Conservation (phyloP, 2,113 vertebrate species). For the Acrocephalus kingi region DNA sequence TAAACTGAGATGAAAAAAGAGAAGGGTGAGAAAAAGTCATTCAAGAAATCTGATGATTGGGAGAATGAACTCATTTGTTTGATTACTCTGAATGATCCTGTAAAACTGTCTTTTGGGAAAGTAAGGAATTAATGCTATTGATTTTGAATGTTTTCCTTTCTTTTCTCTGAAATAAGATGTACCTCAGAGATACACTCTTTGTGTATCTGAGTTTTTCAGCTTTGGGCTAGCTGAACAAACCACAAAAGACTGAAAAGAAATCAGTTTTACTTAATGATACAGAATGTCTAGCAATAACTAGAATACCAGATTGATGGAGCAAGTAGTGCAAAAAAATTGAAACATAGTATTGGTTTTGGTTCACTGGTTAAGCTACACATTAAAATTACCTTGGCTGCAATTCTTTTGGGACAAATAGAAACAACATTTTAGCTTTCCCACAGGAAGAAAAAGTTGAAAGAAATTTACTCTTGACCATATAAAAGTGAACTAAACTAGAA, state of each 20-base stretch:
- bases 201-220: neutral
- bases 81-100: neutral
- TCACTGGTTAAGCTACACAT: neutral
- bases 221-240: neutral
- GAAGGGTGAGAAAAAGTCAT: neutral
- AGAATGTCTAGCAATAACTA: neutral
- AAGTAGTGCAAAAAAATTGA: neutral
- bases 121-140: neutral
- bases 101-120: neutral
- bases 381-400: neutral
- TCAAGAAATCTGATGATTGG: neutral
- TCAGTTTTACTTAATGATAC: neutral
- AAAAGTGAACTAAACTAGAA: neutral
- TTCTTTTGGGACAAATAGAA: neutral
- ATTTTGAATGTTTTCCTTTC: neutral
- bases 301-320: neutral
- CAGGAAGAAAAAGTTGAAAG: neutral
- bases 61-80: neutral
- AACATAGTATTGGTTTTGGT: neutral
- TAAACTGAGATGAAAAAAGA: neutral
- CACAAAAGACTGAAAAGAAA: neutral
- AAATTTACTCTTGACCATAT: neutral
- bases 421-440: neutral
- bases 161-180: neutral
- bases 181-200: neutral